phyloP scores from a whole-genome alignment of 2,797 vertebrate species.

The Tympanoctomys barrerae region DNA sequence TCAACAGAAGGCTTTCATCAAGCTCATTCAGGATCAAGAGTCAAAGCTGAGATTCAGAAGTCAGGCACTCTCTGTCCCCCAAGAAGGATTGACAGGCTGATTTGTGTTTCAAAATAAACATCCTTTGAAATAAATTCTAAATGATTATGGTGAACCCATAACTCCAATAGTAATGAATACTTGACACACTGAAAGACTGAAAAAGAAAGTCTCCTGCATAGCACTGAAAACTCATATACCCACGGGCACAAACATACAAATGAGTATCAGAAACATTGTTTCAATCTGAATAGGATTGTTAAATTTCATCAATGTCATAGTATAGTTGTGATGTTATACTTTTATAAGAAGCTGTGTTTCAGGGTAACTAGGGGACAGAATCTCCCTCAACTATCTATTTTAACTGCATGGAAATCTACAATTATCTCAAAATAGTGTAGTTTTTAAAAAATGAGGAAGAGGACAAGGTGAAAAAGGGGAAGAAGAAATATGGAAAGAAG shows the following conservation, averaged over 20 bases:
- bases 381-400: background rate
- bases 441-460: background rate
- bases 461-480: background rate
- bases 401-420: background rate
- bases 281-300: background rate
- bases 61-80: background rate
- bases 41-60: background rate
- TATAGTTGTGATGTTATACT: background rate
- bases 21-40: background rate
- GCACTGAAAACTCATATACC: background rate
- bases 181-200: background rate
- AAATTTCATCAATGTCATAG: background rate
- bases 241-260: background rate
- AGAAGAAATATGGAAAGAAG: too few species aligned
- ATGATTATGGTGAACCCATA: background rate
- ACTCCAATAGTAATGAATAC: background rate
- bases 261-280: background rate
- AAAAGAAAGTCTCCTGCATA: background rate
- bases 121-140: background rate
- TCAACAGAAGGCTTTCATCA: background rate
- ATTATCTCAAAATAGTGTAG: conserved; percentile 5
- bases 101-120: background rate
- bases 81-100: background rate
- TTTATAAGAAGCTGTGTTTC: background rate
- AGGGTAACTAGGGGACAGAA: background rate